phyloP scores from a whole-genome alignment of 2,888 invertebrate genomes.

The Drosophila mayaguana region DNA sequence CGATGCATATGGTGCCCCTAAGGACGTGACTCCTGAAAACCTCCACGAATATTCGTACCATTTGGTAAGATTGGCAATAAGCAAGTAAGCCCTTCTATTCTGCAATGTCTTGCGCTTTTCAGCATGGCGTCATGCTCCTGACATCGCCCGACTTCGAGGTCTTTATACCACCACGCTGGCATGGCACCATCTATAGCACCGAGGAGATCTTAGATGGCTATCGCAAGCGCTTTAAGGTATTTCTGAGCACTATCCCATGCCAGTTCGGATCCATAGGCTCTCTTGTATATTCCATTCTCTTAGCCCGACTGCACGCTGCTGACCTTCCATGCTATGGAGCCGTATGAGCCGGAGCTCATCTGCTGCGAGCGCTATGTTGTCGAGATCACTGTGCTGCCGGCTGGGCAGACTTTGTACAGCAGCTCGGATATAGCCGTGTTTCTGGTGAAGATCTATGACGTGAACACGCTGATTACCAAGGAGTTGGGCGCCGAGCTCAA shows the following conservation, averaged over 20 bases:
- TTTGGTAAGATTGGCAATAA: conserved; percentile 37
- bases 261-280: neutral
- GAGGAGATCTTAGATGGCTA: conserved; percentile 47
- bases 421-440: conserved; percentile 54
- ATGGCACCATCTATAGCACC: conserved; percentile 62
- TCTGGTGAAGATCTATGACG: conserved; percentile 47
- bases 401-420: conserved; percentile 45
- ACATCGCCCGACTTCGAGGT: conserved; percentile 57
- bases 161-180: conserved; percentile 56
- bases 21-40: conserved; percentile 49
- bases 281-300: neutral
- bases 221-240: conserved; percentile 51
- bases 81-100: neutral
- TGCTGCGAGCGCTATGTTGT: conserved; percentile 54
- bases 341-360: conserved; percentile 62
- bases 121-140: conserved; percentile 61
- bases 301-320: conserved; percentile 49
- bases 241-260: neutral
- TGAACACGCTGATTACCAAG: conserved; percentile 57
- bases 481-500: conserved; percentile 60
- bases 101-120: neutral
- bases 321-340: conserved; percentile 59
- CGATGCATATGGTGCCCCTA: conserved; percentile 47
- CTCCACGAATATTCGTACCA: conserved; percentile 47
- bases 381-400: conserved; percentile 60